Evolutionary conservation across 2,888 invertebrate genomes (phyloP).

Genomic region (Salticus scenicus): DNA sequence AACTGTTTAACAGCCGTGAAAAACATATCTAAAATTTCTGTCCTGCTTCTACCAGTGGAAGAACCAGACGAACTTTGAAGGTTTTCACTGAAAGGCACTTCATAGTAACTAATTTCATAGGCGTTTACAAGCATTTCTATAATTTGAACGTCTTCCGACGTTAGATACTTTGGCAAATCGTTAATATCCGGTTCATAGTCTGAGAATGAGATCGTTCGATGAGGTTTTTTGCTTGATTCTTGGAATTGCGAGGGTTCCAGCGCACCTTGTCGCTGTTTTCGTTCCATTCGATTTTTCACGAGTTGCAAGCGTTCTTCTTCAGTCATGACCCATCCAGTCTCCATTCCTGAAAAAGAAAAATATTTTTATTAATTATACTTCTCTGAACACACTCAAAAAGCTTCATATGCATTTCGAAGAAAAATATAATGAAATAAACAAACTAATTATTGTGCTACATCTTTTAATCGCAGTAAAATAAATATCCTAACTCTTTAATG

Average conservation of each 20-base stretch:
- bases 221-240: constrained; percentile 35
- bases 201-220: constrained; percentile 35
- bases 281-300: constrained; percentile 73
- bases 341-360: constrained; percentile 74
- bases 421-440: neutral
- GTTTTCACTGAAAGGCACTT: constrained; percentile 72
- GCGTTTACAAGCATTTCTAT: constrained; percentile 73
- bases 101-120: constrained; percentile 73
- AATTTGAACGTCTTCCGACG: constrained; percentile 67
- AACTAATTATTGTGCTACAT: neutral
- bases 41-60: constrained; percentile 46
- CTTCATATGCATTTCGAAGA: too few relatives aligned
- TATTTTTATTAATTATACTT: too few relatives aligned
- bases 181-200: constrained; percentile 69
- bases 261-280: constrained; percentile 70
- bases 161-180: constrained; percentile 55
- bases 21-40: constrained; percentile 75
- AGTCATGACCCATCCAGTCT: constrained; percentile 76
- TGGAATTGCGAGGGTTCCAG: constrained; percentile 62
- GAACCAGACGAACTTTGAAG: constrained; percentile 29
- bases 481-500: too few relatives aligned
- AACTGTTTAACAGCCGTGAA: constrained; percentile 74
- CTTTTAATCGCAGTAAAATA: too few relatives aligned
- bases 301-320: constrained; percentile 75
- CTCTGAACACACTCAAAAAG: too few relatives aligned